A percentile compares a stretch with the other conserved stretches of the same genome.
These are phyloP conservation scores for Bagarius yarrelli DNA, from an alignment of 2,113 vertebrate genomes.

Conservation along the genomic window DNA sequence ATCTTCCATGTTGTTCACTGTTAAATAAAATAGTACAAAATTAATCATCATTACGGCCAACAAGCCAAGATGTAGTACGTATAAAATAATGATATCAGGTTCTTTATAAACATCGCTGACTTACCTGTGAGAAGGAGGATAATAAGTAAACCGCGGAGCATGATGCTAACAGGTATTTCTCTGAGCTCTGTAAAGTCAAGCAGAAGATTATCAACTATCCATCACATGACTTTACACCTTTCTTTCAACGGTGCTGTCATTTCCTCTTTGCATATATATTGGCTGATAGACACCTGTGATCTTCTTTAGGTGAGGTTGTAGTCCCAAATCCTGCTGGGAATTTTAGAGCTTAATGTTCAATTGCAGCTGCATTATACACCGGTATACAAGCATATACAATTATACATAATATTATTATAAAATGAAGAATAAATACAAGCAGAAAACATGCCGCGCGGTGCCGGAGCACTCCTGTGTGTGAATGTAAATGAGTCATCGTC, in stretches of 20 bases:
- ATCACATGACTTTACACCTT: conserved; percentile 65
- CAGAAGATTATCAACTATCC: conserved; percentile 58
- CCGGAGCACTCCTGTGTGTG: background rate
- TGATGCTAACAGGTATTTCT: conserved; percentile 37
- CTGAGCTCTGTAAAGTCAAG: conserved; percentile 53
- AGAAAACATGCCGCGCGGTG: background rate
- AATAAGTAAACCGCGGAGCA: conserved; percentile 47
- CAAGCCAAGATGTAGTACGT: background rate
- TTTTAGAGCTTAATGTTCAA: background rate
- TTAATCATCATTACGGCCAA: background rate
- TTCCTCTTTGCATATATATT: conserved; percentile 24
- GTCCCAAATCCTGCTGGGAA: background rate
- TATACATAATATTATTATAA: background rate
- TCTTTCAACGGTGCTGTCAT: conserved; percentile 31
- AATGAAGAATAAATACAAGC: background rate
- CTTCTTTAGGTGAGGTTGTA: conserved; percentile 16
- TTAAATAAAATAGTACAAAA: background rate
- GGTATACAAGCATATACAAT: background rate
- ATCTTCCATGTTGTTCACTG: conserved; percentile 47
- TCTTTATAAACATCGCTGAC: conserved; percentile 30
- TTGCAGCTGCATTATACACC: background rate
- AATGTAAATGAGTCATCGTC: conserved; percentile 7
- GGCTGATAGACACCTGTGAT: conserved; percentile 5
- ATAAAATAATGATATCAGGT: background rate
- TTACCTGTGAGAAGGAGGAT: conserved; percentile 49